These are phyloP conservation scores for Cyclina sinensis DNA, from an alignment of 1,140 invertebrate genomes.

Conservation along the genomic window DNA sequence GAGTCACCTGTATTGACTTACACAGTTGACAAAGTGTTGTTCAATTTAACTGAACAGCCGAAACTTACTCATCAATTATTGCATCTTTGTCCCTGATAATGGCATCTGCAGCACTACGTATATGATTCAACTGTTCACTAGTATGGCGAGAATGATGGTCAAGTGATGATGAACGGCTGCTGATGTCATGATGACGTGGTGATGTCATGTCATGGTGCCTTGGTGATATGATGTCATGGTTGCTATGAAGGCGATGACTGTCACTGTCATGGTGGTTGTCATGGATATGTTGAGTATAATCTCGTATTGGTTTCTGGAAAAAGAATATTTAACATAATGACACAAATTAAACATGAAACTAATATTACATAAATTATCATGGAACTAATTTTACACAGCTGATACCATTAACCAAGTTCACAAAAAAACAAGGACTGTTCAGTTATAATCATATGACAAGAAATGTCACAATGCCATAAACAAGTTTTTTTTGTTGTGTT, in stretches of 20 bases:
- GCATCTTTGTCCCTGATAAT: constrained; percentile 81
- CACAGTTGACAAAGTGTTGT: not conserved
- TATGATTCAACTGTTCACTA: constrained; percentile 66
- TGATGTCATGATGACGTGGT: constrained; percentile 37
- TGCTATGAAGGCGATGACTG: not conserved
- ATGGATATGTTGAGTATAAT: constrained; percentile 15
- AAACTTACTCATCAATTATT: constrained; percentile 79
- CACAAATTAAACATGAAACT: too few species aligned
- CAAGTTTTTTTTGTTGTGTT: too few species aligned
- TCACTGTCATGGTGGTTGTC: not conserved
- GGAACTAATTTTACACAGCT: too few species aligned
- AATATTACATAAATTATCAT: too few species aligned
- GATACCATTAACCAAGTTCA: too few species aligned
- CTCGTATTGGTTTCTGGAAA: constrained; percentile 30
- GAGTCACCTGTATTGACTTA: not conserved
- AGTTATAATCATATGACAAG: too few species aligned
- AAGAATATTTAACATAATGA: too few species aligned
- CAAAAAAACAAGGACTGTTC: too few species aligned
- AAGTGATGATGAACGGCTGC: constrained; percentile 30
- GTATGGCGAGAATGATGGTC: constrained; percentile 49
- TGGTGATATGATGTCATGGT: not conserved
- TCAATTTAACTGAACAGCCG: not conserved
- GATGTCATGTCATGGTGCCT: constrained; percentile 13
- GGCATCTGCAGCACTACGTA: constrained; percentile 77
- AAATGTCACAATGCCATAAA: too few species aligned